Evolutionary conservation across 2,113 vertebrate genomes (phyloP).

Genomic region (Ramphastos sulfuratus): DNA sequence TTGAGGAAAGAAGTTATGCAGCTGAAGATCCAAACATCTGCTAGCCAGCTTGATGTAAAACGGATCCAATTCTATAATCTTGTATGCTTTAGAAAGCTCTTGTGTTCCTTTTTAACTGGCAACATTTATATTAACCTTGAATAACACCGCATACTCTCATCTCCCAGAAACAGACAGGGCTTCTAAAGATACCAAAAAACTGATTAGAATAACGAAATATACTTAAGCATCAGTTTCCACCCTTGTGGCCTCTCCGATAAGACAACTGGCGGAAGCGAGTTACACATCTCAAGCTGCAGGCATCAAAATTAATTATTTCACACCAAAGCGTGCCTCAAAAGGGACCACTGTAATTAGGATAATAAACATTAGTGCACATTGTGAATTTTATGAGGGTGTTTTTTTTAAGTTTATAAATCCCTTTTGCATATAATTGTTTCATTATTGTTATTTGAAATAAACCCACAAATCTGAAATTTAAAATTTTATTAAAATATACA

Average conservation of each 20-base stretch:
- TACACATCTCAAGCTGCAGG: constrained; percentile 45
- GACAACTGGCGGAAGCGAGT: constrained; percentile 28
- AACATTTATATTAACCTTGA: constrained; percentile 12
- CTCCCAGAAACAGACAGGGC: background rate
- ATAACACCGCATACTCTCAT: background rate
- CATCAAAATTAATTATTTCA: constrained; percentile 65
- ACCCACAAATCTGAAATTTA: constrained; percentile 9
- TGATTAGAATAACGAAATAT: constrained; percentile 40
- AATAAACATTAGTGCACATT: constrained; percentile 39
- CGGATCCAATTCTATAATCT: background rate
- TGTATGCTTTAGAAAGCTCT: background rate
- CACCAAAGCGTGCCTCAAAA: constrained; percentile 39
- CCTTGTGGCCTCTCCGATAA: constrained; percentile 34
- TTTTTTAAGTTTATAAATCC: constrained; percentile 50
- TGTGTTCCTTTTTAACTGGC: background rate
- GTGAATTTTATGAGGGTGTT: background rate
- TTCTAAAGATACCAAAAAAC: constrained; percentile 5
- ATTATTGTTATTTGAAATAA: constrained; percentile 39
- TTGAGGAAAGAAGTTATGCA: background rate
- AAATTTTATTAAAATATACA: constrained; percentile 47
- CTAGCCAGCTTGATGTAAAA: background rate
- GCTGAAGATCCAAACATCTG: background rate
- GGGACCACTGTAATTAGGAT: constrained; percentile 54
- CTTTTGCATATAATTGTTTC: background rate
- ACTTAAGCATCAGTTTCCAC: constrained; percentile 19